Conservation (phyloP, 2,113 vertebrate species). For the Platanista minor region DNA sequence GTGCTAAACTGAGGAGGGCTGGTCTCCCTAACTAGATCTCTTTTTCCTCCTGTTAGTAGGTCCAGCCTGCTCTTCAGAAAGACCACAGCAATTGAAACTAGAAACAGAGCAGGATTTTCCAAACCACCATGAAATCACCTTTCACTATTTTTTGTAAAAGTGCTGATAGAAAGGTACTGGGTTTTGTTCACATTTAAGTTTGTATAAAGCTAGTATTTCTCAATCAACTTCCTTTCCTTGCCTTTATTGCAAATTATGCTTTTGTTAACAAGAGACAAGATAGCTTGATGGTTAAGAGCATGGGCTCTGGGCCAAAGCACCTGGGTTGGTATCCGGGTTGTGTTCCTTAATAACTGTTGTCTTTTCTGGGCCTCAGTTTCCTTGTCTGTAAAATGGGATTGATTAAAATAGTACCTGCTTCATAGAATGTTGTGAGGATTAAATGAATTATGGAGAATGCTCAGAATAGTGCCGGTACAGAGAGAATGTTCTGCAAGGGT, state of each 20-base stretch:
- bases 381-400: neutral
- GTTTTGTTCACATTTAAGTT: neutral
- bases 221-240: neutral
- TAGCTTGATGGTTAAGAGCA: neutral
- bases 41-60: neutral
- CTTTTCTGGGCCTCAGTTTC: neutral
- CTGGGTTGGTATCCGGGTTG: neutral
- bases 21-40: neutral
- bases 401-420: neutral
- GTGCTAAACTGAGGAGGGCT: neutral
- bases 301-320: neutral
- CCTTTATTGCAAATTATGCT: neutral
- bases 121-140: neutral
- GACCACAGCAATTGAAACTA: neutral
- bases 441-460: neutral
- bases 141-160: neutral
- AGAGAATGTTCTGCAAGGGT: neutral
- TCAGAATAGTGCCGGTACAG: neutral
- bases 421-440: neutral
- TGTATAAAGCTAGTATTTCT: neutral
- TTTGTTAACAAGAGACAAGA: neutral
- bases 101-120: conserved; percentile 12
- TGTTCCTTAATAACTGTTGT: neutral
- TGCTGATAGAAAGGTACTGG: neutral
- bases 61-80: neutral